phyloP scores from a whole-genome alignment of 2,888 invertebrate genomes.

The Cylindroiulus punctatus region DNA sequence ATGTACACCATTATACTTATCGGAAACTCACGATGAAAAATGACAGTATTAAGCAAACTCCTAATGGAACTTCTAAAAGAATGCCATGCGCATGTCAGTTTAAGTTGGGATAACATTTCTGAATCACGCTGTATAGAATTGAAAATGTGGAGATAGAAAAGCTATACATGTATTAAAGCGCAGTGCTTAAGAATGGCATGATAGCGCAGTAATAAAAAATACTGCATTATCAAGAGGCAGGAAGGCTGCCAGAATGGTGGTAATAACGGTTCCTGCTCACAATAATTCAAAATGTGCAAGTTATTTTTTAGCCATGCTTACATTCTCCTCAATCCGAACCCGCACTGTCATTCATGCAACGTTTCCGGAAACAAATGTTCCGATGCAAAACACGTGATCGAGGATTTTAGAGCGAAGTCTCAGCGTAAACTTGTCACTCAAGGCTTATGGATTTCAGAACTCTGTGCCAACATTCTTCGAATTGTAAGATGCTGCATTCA shows the following conservation, averaged over 20 bases:
- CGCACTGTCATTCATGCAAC: not conserved
- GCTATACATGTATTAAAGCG: too few species aligned
- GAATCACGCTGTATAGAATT: too few species aligned
- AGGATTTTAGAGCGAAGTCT: not conserved
- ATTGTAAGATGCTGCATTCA: not conserved
- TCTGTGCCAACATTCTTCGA: constrained; percentile 10
- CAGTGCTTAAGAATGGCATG: not conserved
- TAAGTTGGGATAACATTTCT: too few species aligned
- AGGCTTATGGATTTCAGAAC: not conserved
- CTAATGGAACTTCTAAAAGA: too few species aligned
- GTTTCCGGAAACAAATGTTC: not conserved
- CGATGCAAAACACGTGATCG: not conserved
- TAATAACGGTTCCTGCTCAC: not conserved
- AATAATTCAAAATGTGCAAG: not conserved
- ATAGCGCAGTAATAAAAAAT: not conserved
- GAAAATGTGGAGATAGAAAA: too few species aligned
- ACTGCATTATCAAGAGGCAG: not conserved
- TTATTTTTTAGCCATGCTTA: not conserved
- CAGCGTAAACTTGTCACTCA: not conserved
- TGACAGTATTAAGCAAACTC: too few species aligned
- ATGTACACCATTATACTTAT: too few species aligned
- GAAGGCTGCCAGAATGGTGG: not conserved
- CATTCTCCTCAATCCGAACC: not conserved
- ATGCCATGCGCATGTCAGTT: too few species aligned
- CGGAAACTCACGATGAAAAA: too few species aligned